phyloP scores from a whole-genome alignment of 2,888 invertebrate genomes.

The Polyploca ridens region DNA sequence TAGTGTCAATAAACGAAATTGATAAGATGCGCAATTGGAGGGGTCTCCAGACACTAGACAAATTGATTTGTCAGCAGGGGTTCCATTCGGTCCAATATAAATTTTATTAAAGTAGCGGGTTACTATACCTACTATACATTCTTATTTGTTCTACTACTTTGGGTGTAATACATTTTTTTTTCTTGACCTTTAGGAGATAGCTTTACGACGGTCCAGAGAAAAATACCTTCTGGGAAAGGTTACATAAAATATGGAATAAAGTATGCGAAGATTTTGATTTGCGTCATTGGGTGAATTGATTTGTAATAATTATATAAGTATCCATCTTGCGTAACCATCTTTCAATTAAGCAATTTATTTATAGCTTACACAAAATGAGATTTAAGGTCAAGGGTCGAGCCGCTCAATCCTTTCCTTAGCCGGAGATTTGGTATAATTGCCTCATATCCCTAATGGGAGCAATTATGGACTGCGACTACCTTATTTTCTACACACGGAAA shows the following conservation, averaged over 20 bases:
- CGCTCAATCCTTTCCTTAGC: conserved; percentile 23
- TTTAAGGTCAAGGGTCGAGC: conserved; percentile 16
- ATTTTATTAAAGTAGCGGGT: conserved; percentile 61
- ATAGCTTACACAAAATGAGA: neutral
- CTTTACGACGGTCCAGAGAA: conserved; percentile 23
- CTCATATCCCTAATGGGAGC: conserved; percentile 46
- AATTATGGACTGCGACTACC: conserved; percentile 47
- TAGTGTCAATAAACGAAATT: conserved; percentile 39
- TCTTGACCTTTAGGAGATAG: conserved; percentile 19
- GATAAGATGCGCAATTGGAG: conserved; percentile 38
- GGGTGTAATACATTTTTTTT: conserved; percentile 38
- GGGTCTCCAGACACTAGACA: conserved; percentile 46
- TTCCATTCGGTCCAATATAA: conserved; percentile 59
- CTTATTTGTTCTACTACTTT: conserved; percentile 51
- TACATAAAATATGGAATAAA: neutral
- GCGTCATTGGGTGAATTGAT: conserved; percentile 21
- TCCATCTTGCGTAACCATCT: neutral
- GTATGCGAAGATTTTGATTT: neutral
- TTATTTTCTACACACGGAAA: conserved; percentile 52
- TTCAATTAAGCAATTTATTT: conserved; percentile 7
- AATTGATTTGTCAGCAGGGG: conserved; percentile 66
- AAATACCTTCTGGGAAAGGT: conserved; percentile 19
- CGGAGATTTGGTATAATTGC: conserved; percentile 40
- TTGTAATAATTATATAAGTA: conserved; percentile 21
- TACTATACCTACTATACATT: conserved; percentile 44